Evolutionary conservation across 2,113 vertebrate genomes (phyloP).

Genomic region (Ammospiza nelsoni): DNA sequence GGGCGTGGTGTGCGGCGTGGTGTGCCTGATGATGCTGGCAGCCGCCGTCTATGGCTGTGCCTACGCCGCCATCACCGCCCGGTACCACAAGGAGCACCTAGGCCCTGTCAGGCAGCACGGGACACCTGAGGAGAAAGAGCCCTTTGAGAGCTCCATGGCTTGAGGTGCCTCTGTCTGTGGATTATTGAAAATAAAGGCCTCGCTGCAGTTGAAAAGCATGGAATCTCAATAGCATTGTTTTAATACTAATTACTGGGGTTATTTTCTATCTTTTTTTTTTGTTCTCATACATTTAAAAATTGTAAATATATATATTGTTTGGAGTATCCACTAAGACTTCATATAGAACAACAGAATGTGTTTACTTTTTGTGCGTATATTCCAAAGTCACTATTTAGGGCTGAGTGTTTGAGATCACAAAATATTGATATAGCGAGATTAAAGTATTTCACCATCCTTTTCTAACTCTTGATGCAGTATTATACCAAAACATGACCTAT

Average conservation of each 20-base stretch:
- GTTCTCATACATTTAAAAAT: background rate
- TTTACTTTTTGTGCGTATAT: background rate
- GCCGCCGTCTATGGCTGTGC: constrained; percentile 93
- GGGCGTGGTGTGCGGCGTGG: constrained; percentile 90
- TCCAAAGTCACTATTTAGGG: background rate
- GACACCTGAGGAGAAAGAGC: constrained; percentile 77
- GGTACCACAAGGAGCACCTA: constrained; percentile 79
- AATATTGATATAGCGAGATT: background rate
- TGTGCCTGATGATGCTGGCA: constrained; percentile 95
- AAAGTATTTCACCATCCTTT: background rate
- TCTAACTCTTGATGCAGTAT: background rate
- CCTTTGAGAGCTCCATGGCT: constrained; percentile 76
- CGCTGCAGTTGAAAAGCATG: background rate
- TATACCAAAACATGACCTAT: background rate
- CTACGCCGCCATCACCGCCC: constrained; percentile 91
- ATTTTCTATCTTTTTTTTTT: background rate
- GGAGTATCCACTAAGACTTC: background rate
- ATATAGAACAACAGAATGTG: background rate
- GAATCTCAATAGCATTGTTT: background rate
- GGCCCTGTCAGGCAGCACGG: constrained; percentile 33
- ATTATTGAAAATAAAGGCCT: background rate
- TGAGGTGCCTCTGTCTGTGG: constrained; percentile 56
- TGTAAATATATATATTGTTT: background rate
- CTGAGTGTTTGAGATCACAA: background rate
- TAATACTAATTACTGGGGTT: background rate